Evolutionary conservation across 2,113 vertebrate species (phyloP).

Genomic region (Apeltes quadracus): DNA sequence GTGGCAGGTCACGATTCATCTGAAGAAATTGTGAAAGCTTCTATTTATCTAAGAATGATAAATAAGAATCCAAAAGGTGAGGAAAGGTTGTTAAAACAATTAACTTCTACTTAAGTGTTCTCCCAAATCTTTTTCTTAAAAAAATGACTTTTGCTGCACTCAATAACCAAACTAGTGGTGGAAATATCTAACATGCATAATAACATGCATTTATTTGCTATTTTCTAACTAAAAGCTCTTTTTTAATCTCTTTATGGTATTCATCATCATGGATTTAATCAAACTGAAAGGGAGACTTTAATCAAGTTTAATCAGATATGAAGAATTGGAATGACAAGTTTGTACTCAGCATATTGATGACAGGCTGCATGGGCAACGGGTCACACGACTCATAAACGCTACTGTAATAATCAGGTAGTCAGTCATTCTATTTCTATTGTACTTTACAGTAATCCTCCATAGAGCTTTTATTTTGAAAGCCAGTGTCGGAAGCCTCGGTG

Average conservation of each 20-base stretch:
- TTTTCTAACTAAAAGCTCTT: not conserved
- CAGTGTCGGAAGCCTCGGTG: rapidly evolving
- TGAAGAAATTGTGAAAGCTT: too few species aligned
- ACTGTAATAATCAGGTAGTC: not conserved
- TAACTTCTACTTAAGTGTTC: not conserved
- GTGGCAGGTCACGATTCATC: too few species aligned
- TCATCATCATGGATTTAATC: not conserved
- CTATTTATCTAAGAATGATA: too few species aligned
- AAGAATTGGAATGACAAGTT: not conserved
- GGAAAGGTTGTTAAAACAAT: not conserved
- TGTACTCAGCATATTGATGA: not conserved
- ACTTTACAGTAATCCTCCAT: not conserved
- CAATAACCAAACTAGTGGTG: too few species aligned
- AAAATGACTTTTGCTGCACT: too few species aligned
- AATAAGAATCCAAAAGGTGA: too few species aligned
- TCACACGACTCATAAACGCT: not conserved
- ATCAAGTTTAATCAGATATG: not conserved
- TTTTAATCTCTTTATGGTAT: not conserved
- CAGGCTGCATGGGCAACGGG: not conserved
- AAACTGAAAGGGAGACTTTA: not conserved
- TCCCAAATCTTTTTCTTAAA: too few species aligned
- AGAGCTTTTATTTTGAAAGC: slow-evolving; percentile 47
- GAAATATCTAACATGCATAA: too few species aligned
- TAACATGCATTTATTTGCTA: not conserved
- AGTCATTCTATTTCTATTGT: not conserved